These are phyloP conservation scores for Nyctibius grandis DNA, from an alignment of 2,797 vertebrate species.

Conservation along the genomic window DNA sequence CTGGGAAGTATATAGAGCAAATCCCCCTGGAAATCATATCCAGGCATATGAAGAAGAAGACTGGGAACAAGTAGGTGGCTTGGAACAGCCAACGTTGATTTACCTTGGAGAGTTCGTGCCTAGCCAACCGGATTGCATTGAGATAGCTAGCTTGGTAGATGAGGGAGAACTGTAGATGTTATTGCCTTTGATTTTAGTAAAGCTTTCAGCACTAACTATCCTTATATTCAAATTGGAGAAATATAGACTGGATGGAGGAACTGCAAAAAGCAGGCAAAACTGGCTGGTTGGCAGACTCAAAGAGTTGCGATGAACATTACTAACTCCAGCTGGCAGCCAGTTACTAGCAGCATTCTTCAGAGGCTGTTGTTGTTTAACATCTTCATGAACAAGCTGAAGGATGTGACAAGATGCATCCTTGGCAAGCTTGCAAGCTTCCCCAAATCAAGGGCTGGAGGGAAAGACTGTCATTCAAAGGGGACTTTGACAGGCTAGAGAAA, in stretches of 20 bases:
- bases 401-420: background rate
- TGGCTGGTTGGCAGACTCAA: background rate
- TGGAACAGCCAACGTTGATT: background rate
- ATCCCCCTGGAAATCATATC: background rate
- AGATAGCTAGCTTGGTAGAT: background rate
- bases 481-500: background rate
- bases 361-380: background rate
- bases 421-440: background rate
- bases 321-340: background rate
- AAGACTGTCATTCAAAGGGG: background rate
- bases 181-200: background rate
- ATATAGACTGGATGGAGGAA: background rate
- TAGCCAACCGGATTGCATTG: background rate
- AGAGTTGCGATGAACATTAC: background rate
- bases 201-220: background rate
- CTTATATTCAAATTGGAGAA: background rate
- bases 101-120: background rate
- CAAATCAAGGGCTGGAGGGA: background rate
- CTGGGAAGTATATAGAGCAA: background rate
- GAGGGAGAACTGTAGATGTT: background rate
- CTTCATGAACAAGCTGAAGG: background rate
- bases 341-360: background rate
- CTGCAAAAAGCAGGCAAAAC: background rate
- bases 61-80: background rate
- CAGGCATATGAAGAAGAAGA: background rate